Conservation (phyloP, 1,140 invertebrate genomes). For the Drosophila arawakana region DNA sequence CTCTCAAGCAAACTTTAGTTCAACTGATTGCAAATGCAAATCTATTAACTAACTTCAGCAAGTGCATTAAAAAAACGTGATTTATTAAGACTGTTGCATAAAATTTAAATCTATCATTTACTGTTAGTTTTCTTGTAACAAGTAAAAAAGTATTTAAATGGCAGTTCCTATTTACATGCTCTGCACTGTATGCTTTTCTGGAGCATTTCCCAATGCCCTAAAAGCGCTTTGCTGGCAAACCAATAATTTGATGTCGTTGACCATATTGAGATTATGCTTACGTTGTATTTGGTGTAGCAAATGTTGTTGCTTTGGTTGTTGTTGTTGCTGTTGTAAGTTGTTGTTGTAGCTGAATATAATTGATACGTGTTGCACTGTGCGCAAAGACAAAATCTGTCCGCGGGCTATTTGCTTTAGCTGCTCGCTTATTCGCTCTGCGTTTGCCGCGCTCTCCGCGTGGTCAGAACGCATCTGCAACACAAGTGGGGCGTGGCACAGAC, state of each 20-base stretch:
- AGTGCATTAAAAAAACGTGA: conserved; percentile 11
- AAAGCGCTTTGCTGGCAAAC: conserved; percentile 33
- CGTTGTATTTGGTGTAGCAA: conserved; percentile 1
- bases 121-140: background rate
- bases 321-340: conserved; percentile 29
- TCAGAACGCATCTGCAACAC: conserved; percentile 54
- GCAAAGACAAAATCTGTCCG: conserved; percentile 78
- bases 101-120: conserved; percentile 10
- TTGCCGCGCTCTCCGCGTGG: background rate
- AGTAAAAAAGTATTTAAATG: background rate
- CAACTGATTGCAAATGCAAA: conserved; percentile 38
- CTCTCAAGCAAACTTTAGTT: background rate
- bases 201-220: conserved; percentile 21
- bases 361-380: conserved; percentile 78
- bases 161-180: conserved; percentile 18
- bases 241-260: conserved; percentile 63
- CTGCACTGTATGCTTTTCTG: conserved; percentile 21
- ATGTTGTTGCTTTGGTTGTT: conserved; percentile 10
- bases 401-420: conserved; percentile 73
- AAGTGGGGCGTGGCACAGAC: conserved; percentile 65
- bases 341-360: conserved; percentile 66
- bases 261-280: conserved; percentile 45
- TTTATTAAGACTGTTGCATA: conserved; percentile 20
- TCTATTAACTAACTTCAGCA: conserved; percentile 10
- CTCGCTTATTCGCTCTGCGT: conserved; percentile 39